These are phyloP conservation scores for Cettia cetti DNA, from an alignment of 2,113 vertebrate genomes.

Conservation along the genomic window DNA sequence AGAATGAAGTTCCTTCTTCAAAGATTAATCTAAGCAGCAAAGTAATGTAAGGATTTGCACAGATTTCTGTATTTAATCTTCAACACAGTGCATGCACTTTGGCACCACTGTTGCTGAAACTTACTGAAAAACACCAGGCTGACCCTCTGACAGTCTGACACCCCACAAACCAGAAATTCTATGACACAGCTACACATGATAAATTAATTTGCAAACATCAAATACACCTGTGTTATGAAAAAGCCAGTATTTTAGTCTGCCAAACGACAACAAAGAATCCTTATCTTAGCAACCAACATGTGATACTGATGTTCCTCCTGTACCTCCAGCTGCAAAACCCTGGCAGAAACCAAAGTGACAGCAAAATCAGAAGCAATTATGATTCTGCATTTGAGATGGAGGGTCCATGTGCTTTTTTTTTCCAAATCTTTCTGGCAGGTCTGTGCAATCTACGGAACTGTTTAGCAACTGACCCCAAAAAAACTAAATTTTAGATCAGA, in stretches of 20 bases:
- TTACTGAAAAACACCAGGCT: not conserved
- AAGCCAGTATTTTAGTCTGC: not conserved
- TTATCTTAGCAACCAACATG: not conserved
- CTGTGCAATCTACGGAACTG: not conserved
- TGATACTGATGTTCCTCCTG: rapidly evolving
- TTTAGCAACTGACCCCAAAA: not conserved
- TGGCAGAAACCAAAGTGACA: not conserved
- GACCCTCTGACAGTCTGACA: not conserved
- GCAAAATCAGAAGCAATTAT: not conserved
- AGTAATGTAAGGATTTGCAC: not conserved
- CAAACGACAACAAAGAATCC: not conserved
- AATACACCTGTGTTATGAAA: not conserved
- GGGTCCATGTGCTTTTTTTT: not conserved
- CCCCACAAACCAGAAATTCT: not conserved
- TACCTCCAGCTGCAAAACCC: not conserved
- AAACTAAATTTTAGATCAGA: not conserved
- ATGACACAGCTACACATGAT: not conserved
- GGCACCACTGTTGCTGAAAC: not conserved
- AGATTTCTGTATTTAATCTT: not conserved
- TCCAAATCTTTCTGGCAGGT: not conserved
- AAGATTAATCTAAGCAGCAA: not conserved
- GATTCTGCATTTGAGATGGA: not conserved
- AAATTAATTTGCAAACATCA: not conserved
- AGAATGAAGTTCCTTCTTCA: not conserved
- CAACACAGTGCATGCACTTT: not conserved